Evolutionary conservation across 1,140 invertebrate genomes (phyloP).

Genomic region (Ceratosolen solmsi): DNA sequence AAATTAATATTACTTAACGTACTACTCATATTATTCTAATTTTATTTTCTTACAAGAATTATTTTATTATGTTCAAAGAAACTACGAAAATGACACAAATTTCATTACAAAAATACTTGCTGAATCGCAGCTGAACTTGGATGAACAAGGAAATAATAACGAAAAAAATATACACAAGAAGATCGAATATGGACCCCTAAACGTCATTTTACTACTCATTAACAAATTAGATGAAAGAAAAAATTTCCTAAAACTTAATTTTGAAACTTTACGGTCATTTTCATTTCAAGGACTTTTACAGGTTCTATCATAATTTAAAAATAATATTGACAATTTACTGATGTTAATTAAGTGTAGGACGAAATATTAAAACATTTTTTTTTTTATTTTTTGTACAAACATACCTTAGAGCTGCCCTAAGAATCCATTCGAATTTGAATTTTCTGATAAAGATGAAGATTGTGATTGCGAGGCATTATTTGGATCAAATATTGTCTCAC

Average conservation of each 20-base stretch:
- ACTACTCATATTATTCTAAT: no score
- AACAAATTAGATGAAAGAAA: conserved; percentile 24
- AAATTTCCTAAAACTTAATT: conserved; percentile 48
- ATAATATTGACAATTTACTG: no score
- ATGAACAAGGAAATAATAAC: background rate
- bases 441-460: background rate
- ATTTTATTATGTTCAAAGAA: background rate
- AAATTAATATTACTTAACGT: no score
- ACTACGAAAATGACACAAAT: background rate
- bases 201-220: conserved; percentile 58
- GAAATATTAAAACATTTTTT: background rate
- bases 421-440: background rate
- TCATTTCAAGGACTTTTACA: conserved; percentile 52
- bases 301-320: background rate
- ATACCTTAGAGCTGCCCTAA: conserved; percentile 55
- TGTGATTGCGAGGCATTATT: conserved; percentile 56
- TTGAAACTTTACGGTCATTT: conserved; percentile 46
- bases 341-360: background rate
- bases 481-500: conserved; percentile 42
- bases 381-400: background rate
- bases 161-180: background rate
- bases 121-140: background rate
- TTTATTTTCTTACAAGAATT: background rate
- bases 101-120: background rate
- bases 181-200: conserved; percentile 34